These are phyloP conservation scores for Drosophila arawakana DNA, from an alignment of 1,140 invertebrate genomes.

Conservation along the genomic window DNA sequence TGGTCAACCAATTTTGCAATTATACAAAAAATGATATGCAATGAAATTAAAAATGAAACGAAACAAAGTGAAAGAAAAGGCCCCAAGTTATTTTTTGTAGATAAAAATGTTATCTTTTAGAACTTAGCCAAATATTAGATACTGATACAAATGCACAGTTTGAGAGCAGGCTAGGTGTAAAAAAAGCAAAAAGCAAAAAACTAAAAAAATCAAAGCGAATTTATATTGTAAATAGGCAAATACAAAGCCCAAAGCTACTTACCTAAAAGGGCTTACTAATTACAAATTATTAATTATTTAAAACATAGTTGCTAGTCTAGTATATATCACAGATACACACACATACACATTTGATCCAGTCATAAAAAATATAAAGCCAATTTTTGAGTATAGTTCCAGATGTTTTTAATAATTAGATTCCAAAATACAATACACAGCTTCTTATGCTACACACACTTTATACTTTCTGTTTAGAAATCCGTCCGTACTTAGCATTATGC, in stretches of 20 bases:
- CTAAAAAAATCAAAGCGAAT: slow-evolving; percentile 72
- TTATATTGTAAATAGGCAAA: slow-evolving; percentile 77
- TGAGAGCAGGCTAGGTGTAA: slow-evolving; percentile 69
- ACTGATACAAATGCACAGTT: slow-evolving; percentile 47
- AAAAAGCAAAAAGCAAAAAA: slow-evolving; percentile 45
- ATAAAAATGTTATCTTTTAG: slow-evolving; percentile 83
- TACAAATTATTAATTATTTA: slow-evolving; percentile 65
- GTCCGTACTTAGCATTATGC: slow-evolving; percentile 78
- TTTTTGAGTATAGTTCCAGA: slow-evolving; percentile 37
- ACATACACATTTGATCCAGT: slow-evolving; percentile 35
- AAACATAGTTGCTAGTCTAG: slow-evolving; percentile 68
- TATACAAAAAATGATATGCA: slow-evolving; percentile 51
- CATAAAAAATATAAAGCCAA: slow-evolving; percentile 4
- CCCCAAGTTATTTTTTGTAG: slow-evolving; percentile 78
- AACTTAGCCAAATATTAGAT: slow-evolving; percentile 81
- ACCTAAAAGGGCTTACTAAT: slow-evolving; percentile 64
- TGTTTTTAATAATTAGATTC: slow-evolving; percentile 48
- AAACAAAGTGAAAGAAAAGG: slow-evolving; percentile 48
- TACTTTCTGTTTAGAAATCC: slow-evolving; percentile 78
- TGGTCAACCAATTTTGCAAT: slow-evolving; percentile 73
- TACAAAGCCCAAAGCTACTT: slow-evolving; percentile 49
- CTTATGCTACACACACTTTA: slow-evolving; percentile 62
- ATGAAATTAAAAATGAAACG: slow-evolving; percentile 28
- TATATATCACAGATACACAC: slow-evolving; percentile 55
- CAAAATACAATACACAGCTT: slow-evolving; percentile 45